Evolutionary conservation across 2,888 invertebrate genomes (phyloP).

Genomic region (Thera obeliscata): DNA sequence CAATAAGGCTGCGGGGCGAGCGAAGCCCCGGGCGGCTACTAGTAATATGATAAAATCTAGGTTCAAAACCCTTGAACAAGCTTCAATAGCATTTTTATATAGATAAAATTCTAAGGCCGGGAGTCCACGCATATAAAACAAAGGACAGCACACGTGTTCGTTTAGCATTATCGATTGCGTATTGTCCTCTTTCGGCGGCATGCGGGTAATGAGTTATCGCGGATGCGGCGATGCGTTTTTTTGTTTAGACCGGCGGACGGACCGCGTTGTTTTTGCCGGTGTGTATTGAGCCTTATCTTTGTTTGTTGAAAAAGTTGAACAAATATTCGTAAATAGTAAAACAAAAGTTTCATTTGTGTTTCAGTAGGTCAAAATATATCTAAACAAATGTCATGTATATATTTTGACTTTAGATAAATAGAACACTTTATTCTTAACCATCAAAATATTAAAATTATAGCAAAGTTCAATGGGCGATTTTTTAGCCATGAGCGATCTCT

Average conservation of each 20-base stretch:
- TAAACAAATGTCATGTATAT: too few species aligned
- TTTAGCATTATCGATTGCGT: conserved; percentile 78
- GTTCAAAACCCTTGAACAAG: not conserved
- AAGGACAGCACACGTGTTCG: conserved; percentile 72
- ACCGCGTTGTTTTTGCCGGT: conserved; percentile 34
- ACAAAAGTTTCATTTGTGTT: not conserved
- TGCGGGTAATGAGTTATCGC: conserved; percentile 78
- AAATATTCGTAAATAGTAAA: not conserved
- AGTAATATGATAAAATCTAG: not conserved
- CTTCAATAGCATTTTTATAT: not conserved
- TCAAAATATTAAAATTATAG: too few species aligned
- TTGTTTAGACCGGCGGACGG: conserved; percentile 53
- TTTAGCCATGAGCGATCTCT: too few species aligned
- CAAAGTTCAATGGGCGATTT: too few species aligned
- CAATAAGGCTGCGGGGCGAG: too few species aligned
- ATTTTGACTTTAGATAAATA: too few species aligned
- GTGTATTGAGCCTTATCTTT: conserved; percentile 27
- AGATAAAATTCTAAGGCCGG: conserved; percentile 23
- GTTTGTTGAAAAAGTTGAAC: not conserved
- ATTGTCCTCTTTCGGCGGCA: conserved; percentile 67
- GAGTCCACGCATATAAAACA: conserved; percentile 56
- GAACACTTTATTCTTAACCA: too few species aligned
- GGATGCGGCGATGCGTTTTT: conserved; percentile 71
- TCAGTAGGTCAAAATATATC: not conserved
- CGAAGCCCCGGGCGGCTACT: too few species aligned